phyloP scores from a whole-genome alignment of 2,113 vertebrate species.

The Ptilonorhynchus violaceus region DNA sequence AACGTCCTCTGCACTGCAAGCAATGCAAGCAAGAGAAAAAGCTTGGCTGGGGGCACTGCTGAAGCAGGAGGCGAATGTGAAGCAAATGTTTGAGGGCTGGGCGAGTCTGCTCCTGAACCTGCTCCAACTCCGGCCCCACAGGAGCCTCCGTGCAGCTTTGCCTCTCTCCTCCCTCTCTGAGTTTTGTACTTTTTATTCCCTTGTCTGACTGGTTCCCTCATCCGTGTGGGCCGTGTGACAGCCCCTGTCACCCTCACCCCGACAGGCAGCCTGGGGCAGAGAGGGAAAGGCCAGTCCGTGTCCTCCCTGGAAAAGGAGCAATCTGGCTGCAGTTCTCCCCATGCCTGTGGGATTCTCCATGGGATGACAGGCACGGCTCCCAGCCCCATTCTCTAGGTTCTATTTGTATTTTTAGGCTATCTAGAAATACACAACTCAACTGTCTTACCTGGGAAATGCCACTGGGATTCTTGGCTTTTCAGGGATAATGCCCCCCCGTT shows the following conservation, averaged over 20 bases:
- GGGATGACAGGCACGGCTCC: rapidly evolving
- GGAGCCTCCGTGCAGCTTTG: neutral
- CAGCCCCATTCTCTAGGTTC: rapidly evolving
- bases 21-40: neutral
- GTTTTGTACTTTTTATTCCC: rapidly evolving
- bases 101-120: neutral
- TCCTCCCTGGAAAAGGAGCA: rapidly evolving
- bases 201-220: neutral
- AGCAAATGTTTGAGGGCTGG: neutral
- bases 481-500: rapidly evolving
- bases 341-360: neutral
- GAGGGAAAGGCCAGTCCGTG: neutral
- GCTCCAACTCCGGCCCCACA: rapidly evolving
- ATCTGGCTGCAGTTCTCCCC: rapidly evolving
- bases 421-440: rapidly evolving
- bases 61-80: slow-evolving; percentile 4
- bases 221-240: rapidly evolving
- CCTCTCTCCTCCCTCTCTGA: neutral
- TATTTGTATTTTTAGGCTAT: rapidly evolving
- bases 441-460: neutral
- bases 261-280: neutral
- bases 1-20: neutral
- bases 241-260: neutral
- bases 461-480: neutral
- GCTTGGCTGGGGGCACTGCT: neutral